Conservation (phyloP, 2,888 invertebrate genomes). For the Reticulitermes lucifugus region DNA sequence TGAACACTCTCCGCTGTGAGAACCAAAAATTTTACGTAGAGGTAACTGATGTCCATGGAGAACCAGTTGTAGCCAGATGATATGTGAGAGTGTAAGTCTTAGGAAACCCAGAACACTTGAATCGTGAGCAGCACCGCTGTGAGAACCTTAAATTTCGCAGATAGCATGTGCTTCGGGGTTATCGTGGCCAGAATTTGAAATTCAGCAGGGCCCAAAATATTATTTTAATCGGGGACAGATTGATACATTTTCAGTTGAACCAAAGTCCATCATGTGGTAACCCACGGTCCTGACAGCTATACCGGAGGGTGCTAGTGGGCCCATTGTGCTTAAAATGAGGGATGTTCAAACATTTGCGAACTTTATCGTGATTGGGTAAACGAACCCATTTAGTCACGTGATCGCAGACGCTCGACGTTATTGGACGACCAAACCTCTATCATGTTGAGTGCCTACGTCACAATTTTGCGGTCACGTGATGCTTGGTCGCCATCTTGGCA, state of each 20-base stretch:
- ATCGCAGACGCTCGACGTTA: conserved; percentile 42
- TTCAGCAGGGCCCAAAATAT: background rate
- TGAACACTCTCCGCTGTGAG: too few species aligned
- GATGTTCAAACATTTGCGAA: conserved; percentile 43
- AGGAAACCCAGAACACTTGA: too few species aligned
- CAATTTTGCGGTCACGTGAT: conserved; percentile 69
- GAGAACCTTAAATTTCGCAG: too few species aligned
- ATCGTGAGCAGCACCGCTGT: too few species aligned
- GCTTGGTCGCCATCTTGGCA: conserved; percentile 71
- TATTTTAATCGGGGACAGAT: background rate
- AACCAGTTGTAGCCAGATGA: too few species aligned
- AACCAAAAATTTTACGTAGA: too few species aligned
- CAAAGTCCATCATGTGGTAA: background rate
- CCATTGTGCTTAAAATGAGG: conserved; percentile 7
- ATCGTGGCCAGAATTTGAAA: background rate
- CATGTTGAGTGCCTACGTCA: conserved; percentile 58
- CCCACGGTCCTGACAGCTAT: background rate
- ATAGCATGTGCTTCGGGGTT: too few species aligned
- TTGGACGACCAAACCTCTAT: conserved; percentile 51
- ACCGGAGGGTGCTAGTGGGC: background rate
- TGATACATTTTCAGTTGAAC: background rate
- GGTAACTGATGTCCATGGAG: too few species aligned
- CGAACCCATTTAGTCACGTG: conserved; percentile 51
- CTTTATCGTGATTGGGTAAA: conserved; percentile 49
- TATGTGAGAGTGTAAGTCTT: too few species aligned